Conservation (phyloP, 2,888 invertebrate genomes). For the Spisula solida region DNA sequence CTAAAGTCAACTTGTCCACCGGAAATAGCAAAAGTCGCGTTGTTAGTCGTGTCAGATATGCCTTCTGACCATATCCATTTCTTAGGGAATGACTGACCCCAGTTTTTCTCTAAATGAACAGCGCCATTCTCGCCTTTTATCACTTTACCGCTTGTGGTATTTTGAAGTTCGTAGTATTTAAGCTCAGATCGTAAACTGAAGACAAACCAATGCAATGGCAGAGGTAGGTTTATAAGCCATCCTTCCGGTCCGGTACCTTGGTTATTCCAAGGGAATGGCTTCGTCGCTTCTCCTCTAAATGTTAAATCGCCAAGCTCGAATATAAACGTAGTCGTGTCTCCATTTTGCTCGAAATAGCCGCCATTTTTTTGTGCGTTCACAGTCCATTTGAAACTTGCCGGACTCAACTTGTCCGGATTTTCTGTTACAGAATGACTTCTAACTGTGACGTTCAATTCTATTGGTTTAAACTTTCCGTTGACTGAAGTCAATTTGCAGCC, state of each 20-base stretch:
- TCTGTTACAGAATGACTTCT: slow-evolving; percentile 69
- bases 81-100: slow-evolving; percentile 81
- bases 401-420: slow-evolving; percentile 75
- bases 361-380: slow-evolving; percentile 57
- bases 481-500: slow-evolving; percentile 57
- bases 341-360: slow-evolving; percentile 70
- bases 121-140: slow-evolving; percentile 59
- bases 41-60: slow-evolving; percentile 50
- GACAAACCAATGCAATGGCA: slow-evolving; percentile 83
- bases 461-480: slow-evolving; percentile 60
- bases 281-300: slow-evolving; percentile 65
- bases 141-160: slow-evolving; percentile 57
- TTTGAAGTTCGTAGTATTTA: slow-evolving; percentile 65
- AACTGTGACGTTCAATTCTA: slow-evolving; percentile 70
- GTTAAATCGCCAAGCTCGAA: slow-evolving; percentile 69
- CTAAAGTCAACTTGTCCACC: slow-evolving; percentile 77
- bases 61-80: slow-evolving; percentile 83
- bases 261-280: slow-evolving; percentile 74
- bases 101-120: slow-evolving; percentile 82
- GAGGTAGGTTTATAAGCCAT: slow-evolving; percentile 76
- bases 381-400: slow-evolving; percentile 74
- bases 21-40: slow-evolving; percentile 75
- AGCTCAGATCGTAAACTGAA: slow-evolving; percentile 78
- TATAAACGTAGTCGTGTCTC: slow-evolving; percentile 66
- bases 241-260: slow-evolving; percentile 79